Evolutionary conservation across 2,797 vertebrate genomes (phyloP), one percentile per base, ranked within the genome.

Genomic region (Myiotriccus ornatus): DNA sequence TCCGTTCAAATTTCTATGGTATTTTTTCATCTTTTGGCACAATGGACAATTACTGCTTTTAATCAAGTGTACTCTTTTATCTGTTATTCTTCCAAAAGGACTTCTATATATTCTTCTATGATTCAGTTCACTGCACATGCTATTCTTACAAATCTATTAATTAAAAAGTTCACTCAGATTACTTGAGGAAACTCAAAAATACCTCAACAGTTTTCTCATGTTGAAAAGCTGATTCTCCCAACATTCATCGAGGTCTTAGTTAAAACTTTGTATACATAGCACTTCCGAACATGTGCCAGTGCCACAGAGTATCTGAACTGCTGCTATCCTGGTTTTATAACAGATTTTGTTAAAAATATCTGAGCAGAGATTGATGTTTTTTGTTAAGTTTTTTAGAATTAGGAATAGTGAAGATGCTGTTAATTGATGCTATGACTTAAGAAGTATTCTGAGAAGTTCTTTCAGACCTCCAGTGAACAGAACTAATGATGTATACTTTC

Each of bases 61-160:
- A 82, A 88, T 90, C 82, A 76, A 94, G 16, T 56, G 10, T 50
- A 49, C 30, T 76, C 53, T 87, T 95, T 87, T 78, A 68, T 75
- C 69, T 88, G 65, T 9, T 87, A 41, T 81, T 86, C 22, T 88
- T 91, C 76, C 65, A 88, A 81, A 85, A 87, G 18, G 50, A 49
- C 30, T 93, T 81, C 65, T 50, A 62, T 65, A 43, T 49, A 87
- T 14, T 73, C 49, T 50, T 63, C 9, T 27, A 81, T 81, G 65
- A 86, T 81, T 93, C 64, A 82, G 25, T 83, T 87, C 50, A 59
- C 22, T 70, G 43, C 53, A 81, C 77, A 85, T 84, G 50, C 34
- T 88, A 75, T 62, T 90, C 62, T 84, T 93, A n/a, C 22, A 50
- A 81, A 49, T 76, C 34, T 70, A 53, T 78, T 93, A 60, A 91